These are phyloP conservation scores for Troides helena DNA, from an alignment of 2,888 invertebrate species.

Conservation along the genomic window DNA sequence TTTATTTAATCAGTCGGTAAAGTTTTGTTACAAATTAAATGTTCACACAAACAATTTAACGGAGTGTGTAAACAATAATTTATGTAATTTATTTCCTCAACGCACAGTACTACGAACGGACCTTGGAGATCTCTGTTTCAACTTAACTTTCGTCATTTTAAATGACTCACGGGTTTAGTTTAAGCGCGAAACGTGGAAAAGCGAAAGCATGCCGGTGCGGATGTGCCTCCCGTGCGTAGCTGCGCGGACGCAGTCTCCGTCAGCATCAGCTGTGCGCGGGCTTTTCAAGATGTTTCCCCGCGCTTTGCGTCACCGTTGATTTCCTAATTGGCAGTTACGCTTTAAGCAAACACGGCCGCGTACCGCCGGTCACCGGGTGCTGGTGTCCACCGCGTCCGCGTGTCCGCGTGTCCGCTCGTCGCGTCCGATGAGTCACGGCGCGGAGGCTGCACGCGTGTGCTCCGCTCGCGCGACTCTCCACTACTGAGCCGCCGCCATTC, in stretches of 20 bases:
- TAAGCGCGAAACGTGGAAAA: constrained; percentile 30
- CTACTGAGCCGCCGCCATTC: constrained; percentile 78
- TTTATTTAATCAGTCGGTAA: constrained; percentile 37
- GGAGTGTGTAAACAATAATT: constrained; percentile 41
- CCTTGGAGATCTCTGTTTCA: constrained; percentile 64
- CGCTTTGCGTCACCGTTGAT: constrained; percentile 48
- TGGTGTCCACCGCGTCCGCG: constrained; percentile 49
- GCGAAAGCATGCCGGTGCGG: constrained; percentile 26
- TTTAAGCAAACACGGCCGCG: constrained; percentile 43
- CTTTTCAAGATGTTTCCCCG: constrained; percentile 53
- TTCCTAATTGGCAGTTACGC: constrained; percentile 38
- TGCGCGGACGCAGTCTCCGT: constrained; percentile 46
- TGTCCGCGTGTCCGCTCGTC: constrained; percentile 3
- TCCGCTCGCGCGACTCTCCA: constrained; percentile 66
- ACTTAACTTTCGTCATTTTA: constrained; percentile 79
- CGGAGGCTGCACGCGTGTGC: constrained; percentile 61
- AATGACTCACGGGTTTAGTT: constrained; percentile 60
- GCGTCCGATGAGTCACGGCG: constrained; percentile 39
- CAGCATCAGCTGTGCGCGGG: constrained; percentile 65
- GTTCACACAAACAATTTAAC: constrained; percentile 29
- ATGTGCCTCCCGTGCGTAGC: constrained; percentile 36
- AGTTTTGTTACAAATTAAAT: constrained; percentile 20
- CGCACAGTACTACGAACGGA: constrained; percentile 48
- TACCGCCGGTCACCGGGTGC: constrained; percentile 40
- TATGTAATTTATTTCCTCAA: constrained; percentile 55